Evolutionary conservation across 2,797 vertebrate species (phyloP), one percentile per base, ranked within the genome.

Genomic region (Melanotaenia pygmaea): DNA sequence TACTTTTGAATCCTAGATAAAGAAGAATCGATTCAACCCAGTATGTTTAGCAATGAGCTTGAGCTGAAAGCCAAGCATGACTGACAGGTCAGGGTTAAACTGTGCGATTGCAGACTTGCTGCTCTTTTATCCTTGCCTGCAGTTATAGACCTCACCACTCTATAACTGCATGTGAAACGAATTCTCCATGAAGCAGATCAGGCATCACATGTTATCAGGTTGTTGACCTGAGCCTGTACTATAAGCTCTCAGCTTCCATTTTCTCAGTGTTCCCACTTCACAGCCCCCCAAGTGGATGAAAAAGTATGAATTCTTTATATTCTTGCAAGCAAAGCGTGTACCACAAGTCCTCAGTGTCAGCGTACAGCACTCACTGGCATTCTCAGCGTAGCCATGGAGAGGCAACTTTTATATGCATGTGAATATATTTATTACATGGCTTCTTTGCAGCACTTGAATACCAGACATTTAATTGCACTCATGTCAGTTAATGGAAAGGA

Each of bases 41-140:
- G 67, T 76, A 67, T 77, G 64, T 80, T 81, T 59, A 54, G 72
- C 80, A 84, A 88, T 87, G 77, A 88, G 79, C 80, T 37, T 59
- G 28, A 78, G 83, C 76, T 71, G 3, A 78, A 70, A 87, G 81
- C 76, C 70, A 66, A 70, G 51, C 76, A 65, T 86, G 88, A 89
- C 64, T 86, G 87, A 80, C 90, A 86, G 81, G 74, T 85, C 79
- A 70, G 70, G 82, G 83, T 86, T 80, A 87, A 87, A 87, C 30
- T 45, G 14, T 68, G 59, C 78, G 74, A 88, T 81, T 85, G 59
- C 66, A 80, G 77, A 73, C 73, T 51, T 77, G 75, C 67, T 76
- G 72, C 76, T 72, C 53, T 70, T 77, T 81, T 83, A 89, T 89
- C 78, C 74, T 86, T 26, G 84, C 87, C 87, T 79, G 64, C 70